Evolutionary conservation across 2,113 vertebrate species (phyloP).

Genomic region (Chinchilla lanigera): DNA sequence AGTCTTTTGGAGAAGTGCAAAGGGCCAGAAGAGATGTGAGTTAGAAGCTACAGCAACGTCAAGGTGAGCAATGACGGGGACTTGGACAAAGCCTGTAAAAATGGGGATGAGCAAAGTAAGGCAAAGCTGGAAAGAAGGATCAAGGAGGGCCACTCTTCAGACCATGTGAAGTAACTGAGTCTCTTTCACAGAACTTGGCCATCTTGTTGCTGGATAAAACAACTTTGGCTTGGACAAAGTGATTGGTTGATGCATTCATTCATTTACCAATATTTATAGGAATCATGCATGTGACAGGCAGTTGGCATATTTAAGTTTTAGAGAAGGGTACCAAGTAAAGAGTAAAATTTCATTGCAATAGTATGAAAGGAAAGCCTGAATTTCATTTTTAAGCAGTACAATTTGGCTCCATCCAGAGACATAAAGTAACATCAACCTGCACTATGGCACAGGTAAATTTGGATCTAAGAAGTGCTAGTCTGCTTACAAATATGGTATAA

Average conservation of each 20-base stretch:
- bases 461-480: slow-evolving; percentile 9
- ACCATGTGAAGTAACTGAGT: not conserved
- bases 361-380: slow-evolving; percentile 21
- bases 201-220: not conserved
- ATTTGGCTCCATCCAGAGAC: slow-evolving; percentile 38
- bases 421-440: slow-evolving; percentile 35
- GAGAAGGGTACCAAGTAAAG: not conserved
- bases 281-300: not conserved
- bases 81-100: not conserved
- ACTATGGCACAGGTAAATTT: slow-evolving; percentile 26
- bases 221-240: not conserved
- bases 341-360: not conserved
- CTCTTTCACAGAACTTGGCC: slow-evolving; percentile 5
- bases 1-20: slow-evolving; percentile 4
- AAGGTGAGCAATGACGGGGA: not conserved
- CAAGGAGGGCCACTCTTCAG: not conserved
- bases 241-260: not conserved
- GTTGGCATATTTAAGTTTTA: slow-evolving; percentile 38
- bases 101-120: not conserved
- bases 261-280: not conserved
- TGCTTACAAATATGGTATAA: not conserved
- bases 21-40: not conserved
- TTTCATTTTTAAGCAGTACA: slow-evolving; percentile 70
- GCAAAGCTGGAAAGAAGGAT: not conserved
- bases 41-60: not conserved